Evolutionary conservation across 2,113 vertebrate genomes (phyloP), one percentile per base, ranked within the genome.

Genomic region (Cygnus buccinator): DNA sequence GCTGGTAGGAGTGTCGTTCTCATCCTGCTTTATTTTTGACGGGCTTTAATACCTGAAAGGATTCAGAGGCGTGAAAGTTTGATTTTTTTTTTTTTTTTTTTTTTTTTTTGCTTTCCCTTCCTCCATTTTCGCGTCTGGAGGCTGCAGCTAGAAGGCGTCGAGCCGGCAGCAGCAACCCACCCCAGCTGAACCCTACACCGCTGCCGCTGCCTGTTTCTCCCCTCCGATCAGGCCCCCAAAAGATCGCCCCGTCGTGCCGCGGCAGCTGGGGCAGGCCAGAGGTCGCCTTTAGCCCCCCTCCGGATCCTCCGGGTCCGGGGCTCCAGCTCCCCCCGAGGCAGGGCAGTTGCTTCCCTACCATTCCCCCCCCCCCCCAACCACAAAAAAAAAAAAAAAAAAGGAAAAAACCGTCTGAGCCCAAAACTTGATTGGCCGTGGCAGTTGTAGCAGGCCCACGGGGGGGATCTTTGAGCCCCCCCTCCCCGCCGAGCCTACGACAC

Each of bases 121-220:
- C 70, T 67, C 90, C 25, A 17, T 79, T 94, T 93, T 43, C 7
- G 7, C 4, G 0, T 80, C 71, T 87, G 13, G 18, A 82, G 81
- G 54, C 83, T 46, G 74, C 78, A 90, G 37, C 55, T 35, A 90
- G 81, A 94, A 95, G 91, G 89, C 35, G 17, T 94, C 84, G 71
- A 89, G 89, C 54, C 67, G 15, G 67, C 58, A 85, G 71, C 77
- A 91, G 33, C 54, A 87, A 90, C 14, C 46, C 58, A 31, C 50
- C 58, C 79, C 35, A 84, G 55, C 23, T 66, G 90, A 84, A 70
- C 57, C 43, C 92, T 71, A 66, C 68, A 10, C n/a, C 57, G 89
- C 90, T 48, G 48, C 74, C 26, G 82, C 74, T 92, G 73, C n/a
- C 70, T 66, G 74, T 92, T 90, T 35, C 46, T 63, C 80, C 61